phyloP scores from a whole-genome alignment of 2,797 vertebrate species.

The Poliocrania exsul region DNA sequence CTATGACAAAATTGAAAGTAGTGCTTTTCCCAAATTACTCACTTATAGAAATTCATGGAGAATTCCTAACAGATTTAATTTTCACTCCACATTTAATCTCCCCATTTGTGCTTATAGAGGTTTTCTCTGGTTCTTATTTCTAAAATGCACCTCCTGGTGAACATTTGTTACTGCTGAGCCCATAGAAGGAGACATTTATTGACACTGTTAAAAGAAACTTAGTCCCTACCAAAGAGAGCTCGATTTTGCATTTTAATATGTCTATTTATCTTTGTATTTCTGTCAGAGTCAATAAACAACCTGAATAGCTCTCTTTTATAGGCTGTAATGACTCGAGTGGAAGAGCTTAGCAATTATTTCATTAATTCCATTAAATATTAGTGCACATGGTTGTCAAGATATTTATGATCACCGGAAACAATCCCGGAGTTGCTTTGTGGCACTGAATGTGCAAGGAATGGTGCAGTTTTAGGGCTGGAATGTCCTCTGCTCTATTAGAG shows the following conservation, averaged over 20 bases:
- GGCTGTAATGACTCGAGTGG: not conserved
- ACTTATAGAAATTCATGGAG: slow-evolving; percentile 30
- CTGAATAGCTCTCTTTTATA: slow-evolving; percentile 41
- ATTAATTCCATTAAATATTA: slow-evolving; percentile 57
- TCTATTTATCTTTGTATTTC: slow-evolving; percentile 59
- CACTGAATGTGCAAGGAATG: not conserved
- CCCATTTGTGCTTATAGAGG: not conserved
- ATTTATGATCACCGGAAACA: not conserved
- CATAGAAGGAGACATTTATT: slow-evolving; percentile 52
- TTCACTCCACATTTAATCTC: slow-evolving; percentile 22
- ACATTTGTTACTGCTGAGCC: slow-evolving; percentile 1
- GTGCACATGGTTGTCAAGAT: not conserved
- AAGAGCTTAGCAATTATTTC: slow-evolving; percentile 24
- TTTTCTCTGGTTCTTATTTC: slow-evolving; percentile 34
- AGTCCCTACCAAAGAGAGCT: slow-evolving; percentile 29
- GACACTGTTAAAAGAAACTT: slow-evolving; percentile 59
- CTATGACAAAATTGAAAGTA: slow-evolving; percentile 32
- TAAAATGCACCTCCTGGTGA: slow-evolving; percentile 47
- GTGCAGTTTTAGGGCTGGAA: not conserved
- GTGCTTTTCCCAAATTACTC: slow-evolving; percentile 14
- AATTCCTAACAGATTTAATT: slow-evolving; percentile 53
- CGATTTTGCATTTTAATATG: slow-evolving; percentile 59
- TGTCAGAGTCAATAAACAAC: slow-evolving; percentile 47
- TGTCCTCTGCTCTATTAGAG: not conserved
- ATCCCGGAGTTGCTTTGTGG: not conserved